Evolutionary conservation across 2,797 vertebrate species (phyloP), one percentile per base, ranked within the genome.

Genomic region (Thaleichthys pacificus): DNA sequence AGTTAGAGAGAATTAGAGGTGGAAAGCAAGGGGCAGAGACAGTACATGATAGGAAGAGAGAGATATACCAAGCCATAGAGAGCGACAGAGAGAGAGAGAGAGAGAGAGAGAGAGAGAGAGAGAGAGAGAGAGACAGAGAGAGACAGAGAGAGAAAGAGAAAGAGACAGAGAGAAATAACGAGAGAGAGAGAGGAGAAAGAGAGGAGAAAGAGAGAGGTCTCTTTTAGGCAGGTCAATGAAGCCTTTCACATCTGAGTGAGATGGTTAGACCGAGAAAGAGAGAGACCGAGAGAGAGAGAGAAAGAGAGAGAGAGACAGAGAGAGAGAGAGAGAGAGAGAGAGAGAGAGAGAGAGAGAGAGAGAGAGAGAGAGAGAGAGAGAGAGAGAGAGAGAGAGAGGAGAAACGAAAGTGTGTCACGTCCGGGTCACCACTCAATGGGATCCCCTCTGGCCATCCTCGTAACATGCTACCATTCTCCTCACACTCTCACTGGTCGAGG

Each of bases 371-470:
- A 32, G 42, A 71, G 21, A 63, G 70, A 30, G 8, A 21, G n/a
- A 21, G 3, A 60, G 22, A 35, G 9, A 66, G 72, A 28, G 26
- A 32, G 32, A 38, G 35, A 17, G 32, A 19, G 47, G 8, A 49
- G 35, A 8, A 12, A 49, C 26, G 22, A 74, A 89, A 86, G 84
- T 87, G 84, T 91, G 87, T 92, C 91, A 91, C 61, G 79, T 80
- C 64, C 69, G 71, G 77, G 87, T 88, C 84, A 80, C 62, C 51
- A 72, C 85, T 86, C 72, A 66, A 62, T 77, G 76, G 79, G 78
- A 82, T 71, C 54, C 66, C 79, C 83, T 66, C 66, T 77, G 86
- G 84, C 82, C n/a, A 72, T 63, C 62, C 72, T 56, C 74, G 74
- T 72, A 77, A 78, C 71, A 74, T 72, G 78, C 68, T 79, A 72